phyloP scores from a whole-genome alignment of 1,140 invertebrate genomes.

The Drosophila eugracilis region DNA sequence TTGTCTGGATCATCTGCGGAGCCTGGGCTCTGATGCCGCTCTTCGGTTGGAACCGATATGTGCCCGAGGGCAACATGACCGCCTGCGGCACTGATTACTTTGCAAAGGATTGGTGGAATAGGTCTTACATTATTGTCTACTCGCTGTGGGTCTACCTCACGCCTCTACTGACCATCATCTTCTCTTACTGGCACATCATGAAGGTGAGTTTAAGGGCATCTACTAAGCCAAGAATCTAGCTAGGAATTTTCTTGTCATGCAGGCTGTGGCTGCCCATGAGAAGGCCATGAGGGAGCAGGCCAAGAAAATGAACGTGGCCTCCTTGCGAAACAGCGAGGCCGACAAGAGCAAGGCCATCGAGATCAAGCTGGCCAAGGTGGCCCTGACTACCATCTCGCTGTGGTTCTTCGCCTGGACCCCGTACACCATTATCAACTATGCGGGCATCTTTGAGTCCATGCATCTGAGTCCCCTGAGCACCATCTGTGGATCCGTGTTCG shows the following conservation, averaged over 20 bases:
- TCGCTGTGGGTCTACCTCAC: conserved; percentile 88
- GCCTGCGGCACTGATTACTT: conserved; percentile 93
- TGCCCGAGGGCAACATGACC: conserved; percentile 92
- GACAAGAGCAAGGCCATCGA: conserved; percentile 87
- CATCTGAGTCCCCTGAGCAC: conserved; percentile 88
- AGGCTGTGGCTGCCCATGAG: conserved; percentile 89
- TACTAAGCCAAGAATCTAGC: not conserved
- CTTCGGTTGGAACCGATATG: conserved; percentile 93
- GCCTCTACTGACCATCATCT: conserved; percentile 89
- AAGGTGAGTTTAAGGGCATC: conserved; percentile 83
- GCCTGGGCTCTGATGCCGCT: conserved; percentile 90
- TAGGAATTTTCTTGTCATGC: not conserved
- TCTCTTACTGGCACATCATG: conserved; percentile 90
- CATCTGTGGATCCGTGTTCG: conserved; percentile 89
- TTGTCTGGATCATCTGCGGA: conserved; percentile 89
- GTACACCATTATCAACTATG: conserved; percentile 90
- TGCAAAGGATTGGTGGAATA: conserved; percentile 87
- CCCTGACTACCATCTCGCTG: conserved; percentile 90
- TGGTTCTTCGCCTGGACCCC: conserved; percentile 93
- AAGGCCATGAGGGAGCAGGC: conserved; percentile 90
- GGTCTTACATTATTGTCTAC: conserved; percentile 89
- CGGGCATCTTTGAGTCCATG: conserved; percentile 88
- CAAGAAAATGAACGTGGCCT: conserved; percentile 90
- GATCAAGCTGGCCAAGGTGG: conserved; percentile 89
- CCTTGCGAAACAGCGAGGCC: conserved; percentile 87